Conservation (phyloP, 2,888 invertebrate species). For the Poecilobothrus nobilitatus region DNA sequence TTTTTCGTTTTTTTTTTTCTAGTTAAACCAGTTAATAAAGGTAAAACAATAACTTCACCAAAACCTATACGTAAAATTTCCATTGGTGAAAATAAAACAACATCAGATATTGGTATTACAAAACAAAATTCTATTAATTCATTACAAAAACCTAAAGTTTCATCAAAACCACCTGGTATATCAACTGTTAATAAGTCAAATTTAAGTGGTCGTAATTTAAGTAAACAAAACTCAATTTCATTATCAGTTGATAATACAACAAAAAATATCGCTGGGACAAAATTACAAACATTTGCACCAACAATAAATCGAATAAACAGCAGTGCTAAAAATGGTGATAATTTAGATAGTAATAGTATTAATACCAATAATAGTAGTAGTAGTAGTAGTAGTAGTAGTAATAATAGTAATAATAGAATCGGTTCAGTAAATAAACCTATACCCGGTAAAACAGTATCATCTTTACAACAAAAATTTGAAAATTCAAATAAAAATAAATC, state of each 20-base stretch:
- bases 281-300: slow-evolving; percentile 15
- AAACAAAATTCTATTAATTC: slow-evolving; percentile 7
- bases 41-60: neutral
- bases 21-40: neutral
- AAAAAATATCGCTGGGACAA: slow-evolving; percentile 9
- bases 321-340: slow-evolving; percentile 9
- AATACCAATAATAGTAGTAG: slow-evolving; percentile 22
- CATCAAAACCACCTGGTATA: slow-evolving; percentile 28
- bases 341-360: slow-evolving; percentile 11
- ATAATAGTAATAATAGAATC: slow-evolving; percentile 17
- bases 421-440: slow-evolving; percentile 43
- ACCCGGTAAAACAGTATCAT: slow-evolving; percentile 57
- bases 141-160: slow-evolving; percentile 27
- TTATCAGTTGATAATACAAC: slow-evolving; percentile 8
- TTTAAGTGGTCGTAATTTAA: slow-evolving; percentile 10
- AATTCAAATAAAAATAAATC: slow-evolving; percentile 26
- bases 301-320: neutral
- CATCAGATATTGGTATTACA: slow-evolving; percentile 1
- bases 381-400: slow-evolving; percentile 17
- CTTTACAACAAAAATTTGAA: slow-evolving; percentile 72
- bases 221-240: neutral
- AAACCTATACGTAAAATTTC: slow-evolving; percentile 5
- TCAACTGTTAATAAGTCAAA: slow-evolving; percentile 17
- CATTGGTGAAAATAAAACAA: slow-evolving; percentile 5
- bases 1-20: neutral